Evolutionary conservation across 2,797 vertebrate species (phyloP), one percentile per base, ranked within the genome.

Genomic region (Macrochelys suwanniensis): DNA sequence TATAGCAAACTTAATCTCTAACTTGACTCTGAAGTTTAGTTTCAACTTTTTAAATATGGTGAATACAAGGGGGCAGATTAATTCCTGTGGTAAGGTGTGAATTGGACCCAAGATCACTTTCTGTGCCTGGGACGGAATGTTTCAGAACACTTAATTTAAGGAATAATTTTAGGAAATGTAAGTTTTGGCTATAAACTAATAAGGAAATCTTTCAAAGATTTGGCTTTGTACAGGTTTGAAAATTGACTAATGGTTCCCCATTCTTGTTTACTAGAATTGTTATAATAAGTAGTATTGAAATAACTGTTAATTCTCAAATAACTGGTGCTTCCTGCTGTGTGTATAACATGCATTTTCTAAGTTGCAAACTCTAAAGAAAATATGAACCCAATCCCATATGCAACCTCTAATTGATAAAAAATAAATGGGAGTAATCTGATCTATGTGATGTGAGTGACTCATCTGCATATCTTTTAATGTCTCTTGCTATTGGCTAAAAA

Each of bases 41-140:
- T 42, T 71, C 68, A 71, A 21, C 5, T 42, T 19, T 61, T 23
- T 11, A 71, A 71, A 71, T 71, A 23, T 42, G n/a, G n/a, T 12
- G 68, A 42, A 71, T 71, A 42, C 68, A 71, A 42, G 68, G 21
- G 37, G 37, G 19, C n/a, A 25, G 37, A 10, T 71, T 71, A 37
- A 42, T 71, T 71, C 21, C 37, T 71, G 68, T 42, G n/a, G n/a
- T 42, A 42, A 23, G 16, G 2, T 28, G 71, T 5, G 0, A 16
- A 1, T 19, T 1, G 17, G 26, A 23, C 9, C 80, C 42, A 33
- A 21, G 13, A 1, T 45, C 0, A 0, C 2, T 2, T 7, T 85
- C 3, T 21, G 25, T 90, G 42, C 10, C 77, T 45, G 80, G 47
- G 8, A 82, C 6, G 47, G 50, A 3, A 7, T 61, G 28, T 96